phyloP scores from a whole-genome alignment of 2,113 vertebrate genomes.

The Xenus cinereus region DNA sequence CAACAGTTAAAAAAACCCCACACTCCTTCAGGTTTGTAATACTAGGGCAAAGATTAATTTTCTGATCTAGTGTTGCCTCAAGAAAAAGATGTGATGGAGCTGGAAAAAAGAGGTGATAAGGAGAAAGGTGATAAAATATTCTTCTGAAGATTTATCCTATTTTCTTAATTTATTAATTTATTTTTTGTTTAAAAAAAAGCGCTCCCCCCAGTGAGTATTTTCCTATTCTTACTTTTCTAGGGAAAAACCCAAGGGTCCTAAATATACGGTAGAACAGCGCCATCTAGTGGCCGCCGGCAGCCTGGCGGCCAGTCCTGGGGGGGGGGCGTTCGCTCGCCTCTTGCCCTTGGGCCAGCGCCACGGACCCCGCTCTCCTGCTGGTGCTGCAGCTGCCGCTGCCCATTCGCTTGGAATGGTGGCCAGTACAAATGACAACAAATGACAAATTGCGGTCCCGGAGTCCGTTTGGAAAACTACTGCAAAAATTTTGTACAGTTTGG shows the following conservation, averaged over 20 bases:
- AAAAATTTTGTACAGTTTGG: neutral
- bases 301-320: rapidly evolving
- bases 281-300: neutral
- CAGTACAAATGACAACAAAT: too few species aligned
- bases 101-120: neutral
- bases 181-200: too few species aligned
- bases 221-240: rapidly evolving
- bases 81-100: neutral
- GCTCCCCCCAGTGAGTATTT: rapidly evolving
- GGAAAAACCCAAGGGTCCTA: rapidly evolving
- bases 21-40: neutral
- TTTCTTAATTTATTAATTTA: neutral
- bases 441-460: neutral
- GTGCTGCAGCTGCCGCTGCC: neutral
- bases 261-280: neutral
- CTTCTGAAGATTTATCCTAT: neutral
- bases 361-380: too few species aligned
- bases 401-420: rapidly evolving
- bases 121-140: neutral
- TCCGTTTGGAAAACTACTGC: neutral
- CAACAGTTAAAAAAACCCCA: neutral
- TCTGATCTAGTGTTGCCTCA: neutral
- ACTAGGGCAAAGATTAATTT: neutral
- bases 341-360: rapidly evolving
- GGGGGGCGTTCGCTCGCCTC: rapidly evolving